Percentiles rank a stretch among this genome's conserved stretches.
Conservation (phyloP, 2,888 invertebrate species). For the Elegia similella region DNA sequence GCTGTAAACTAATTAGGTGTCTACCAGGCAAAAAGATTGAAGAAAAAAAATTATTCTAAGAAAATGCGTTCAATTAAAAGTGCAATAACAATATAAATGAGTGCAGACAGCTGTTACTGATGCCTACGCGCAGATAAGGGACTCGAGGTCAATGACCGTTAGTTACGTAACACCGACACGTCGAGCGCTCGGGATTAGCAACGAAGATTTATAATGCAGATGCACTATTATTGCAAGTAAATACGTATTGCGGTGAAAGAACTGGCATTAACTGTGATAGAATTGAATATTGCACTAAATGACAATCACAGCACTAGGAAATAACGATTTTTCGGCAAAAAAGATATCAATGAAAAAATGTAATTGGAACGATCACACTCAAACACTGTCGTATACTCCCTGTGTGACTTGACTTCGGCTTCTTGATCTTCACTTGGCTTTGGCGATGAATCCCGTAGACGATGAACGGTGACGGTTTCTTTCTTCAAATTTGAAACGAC, state of each 20-base stretch:
- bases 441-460: background rate
- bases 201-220: too few species aligned
- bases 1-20: background rate
- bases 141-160: too few species aligned
- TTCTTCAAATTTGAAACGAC: background rate
- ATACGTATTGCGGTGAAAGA: background rate
- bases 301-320: background rate
- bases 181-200: too few species aligned
- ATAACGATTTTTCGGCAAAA: background rate
- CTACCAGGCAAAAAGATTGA: too few species aligned
- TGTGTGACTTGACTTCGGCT: background rate
- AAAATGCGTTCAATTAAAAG: too few species aligned
- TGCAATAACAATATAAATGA: too few species aligned
- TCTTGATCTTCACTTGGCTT: background rate
- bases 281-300: background rate
- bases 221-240: too few species aligned
- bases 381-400: background rate
- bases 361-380: background rate
- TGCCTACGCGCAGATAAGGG: too few species aligned
- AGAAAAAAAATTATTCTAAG: too few species aligned
- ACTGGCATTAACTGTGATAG: too few species aligned
- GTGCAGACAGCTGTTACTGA: too few species aligned
- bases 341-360: background rate
- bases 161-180: too few species aligned
- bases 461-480: background rate